Percentiles rank a stretch among this genome's conserved stretches.
Evolutionary conservation across 1,140 invertebrate genomes (phyloP).

Genomic region (Macrobrachium rosenbergii): DNA sequence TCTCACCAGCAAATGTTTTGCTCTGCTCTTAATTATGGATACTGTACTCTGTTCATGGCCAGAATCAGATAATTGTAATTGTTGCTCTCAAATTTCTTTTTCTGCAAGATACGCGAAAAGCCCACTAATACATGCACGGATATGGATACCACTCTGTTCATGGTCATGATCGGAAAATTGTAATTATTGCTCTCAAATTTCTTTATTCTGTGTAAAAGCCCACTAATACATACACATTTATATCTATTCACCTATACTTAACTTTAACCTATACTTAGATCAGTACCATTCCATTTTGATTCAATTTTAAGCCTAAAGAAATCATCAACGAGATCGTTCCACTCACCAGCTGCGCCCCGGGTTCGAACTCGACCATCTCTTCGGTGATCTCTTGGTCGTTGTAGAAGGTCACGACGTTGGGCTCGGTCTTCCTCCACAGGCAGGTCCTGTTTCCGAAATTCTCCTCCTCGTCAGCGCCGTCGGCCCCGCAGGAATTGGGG

Average conservation of each 20-base stretch:
- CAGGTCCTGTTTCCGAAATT: constrained; percentile 78
- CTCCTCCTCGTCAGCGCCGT: constrained; percentile 68
- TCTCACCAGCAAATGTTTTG: no score
- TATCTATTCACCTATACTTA: no score
- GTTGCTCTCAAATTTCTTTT: not conserved
- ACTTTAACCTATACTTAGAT: no score
- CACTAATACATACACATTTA: no score
- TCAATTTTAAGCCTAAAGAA: not conserved
- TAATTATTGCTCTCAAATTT: not conserved
- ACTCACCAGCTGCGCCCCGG: constrained; percentile 79
- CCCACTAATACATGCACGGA: no score
- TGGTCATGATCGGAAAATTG: no score
- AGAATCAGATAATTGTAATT: not conserved
- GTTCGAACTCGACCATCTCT: constrained; percentile 81
- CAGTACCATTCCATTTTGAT: not conserved
- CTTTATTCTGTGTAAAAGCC: not conserved
- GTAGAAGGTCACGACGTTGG: constrained; percentile 83
- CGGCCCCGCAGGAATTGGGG: constrained; percentile 60
- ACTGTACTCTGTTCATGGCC: no score
- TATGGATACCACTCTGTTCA: no score
- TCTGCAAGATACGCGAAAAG: no score
- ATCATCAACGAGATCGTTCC: not conserved
- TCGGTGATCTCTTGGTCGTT: constrained; percentile 83
- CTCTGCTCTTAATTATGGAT: no score
- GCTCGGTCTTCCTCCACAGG: constrained; percentile 81